Evolutionary conservation across 1,140 invertebrate species (phyloP).

Genomic region (Dendroctonus valens): DNA sequence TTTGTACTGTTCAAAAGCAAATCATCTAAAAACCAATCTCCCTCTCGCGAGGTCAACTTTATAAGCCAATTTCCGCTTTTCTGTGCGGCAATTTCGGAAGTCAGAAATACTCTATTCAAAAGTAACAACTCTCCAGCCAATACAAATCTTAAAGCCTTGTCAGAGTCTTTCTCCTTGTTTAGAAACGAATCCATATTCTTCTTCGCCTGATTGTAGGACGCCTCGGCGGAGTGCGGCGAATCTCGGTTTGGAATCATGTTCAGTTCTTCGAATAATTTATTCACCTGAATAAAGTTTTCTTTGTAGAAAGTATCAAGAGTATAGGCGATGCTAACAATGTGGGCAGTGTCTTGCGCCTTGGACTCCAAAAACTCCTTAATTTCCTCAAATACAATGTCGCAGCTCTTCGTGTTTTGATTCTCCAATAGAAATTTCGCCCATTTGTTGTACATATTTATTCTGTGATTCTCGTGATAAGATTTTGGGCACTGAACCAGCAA

Average conservation of each 20-base stretch:
- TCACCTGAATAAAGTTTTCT: conserved; percentile 57
- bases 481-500: conserved; percentile 71
- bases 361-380: conserved; percentile 60
- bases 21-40: conserved; percentile 86
- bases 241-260: conserved; percentile 60
- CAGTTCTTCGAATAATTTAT: conserved; percentile 62
- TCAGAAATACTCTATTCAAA: conserved; percentile 74
- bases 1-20: conserved; percentile 66
- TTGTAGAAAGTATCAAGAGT: conserved; percentile 60
- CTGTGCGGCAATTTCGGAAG: conserved; percentile 75
- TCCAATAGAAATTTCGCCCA: conserved; percentile 63
- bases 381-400: conserved; percentile 64
- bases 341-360: conserved; percentile 51
- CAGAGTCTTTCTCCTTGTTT: conserved; percentile 53
- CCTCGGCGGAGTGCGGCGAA: conserved; percentile 55
- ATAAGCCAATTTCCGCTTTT: conserved; percentile 78
- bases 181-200: conserved; percentile 52
- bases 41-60: conserved; percentile 79
- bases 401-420: conserved; percentile 60
- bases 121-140: conserved; percentile 65
- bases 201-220: conserved; percentile 55
- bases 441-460: conserved; percentile 61
- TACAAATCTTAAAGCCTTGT: conserved; percentile 63
- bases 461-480: conserved; percentile 64
- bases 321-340: conserved; percentile 62